Evolutionary conservation across 2,888 invertebrate genomes (phyloP), one percentile per base, ranked within the genome.

Genomic region (Trissoscelio sp.): DNA sequence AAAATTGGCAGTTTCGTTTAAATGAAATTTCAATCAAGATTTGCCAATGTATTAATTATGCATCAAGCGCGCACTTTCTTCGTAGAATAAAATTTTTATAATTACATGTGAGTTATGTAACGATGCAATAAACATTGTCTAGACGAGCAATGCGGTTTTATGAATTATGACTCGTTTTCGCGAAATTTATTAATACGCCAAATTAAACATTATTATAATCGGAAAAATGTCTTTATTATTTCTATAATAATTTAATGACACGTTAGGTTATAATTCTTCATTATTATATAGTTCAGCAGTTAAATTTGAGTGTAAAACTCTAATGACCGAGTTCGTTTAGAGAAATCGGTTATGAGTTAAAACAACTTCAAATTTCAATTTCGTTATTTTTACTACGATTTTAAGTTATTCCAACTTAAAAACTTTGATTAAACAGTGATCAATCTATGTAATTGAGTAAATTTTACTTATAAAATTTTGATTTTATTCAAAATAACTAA

Each of bases 1-100:
- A 9, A 58, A 64, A 78, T 48, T 64, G 24, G 22, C 48, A 48
- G 28, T 77, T 53, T 57, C 53, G 31, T 14, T 44, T 28, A 58
- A 75, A 48, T 9, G 14, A 55, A 44, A 39, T 69, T 67, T 42
- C 66, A 37, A 57, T 39, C 42, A 18, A 24, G 34, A 64, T 64
- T 53, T 34, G 7, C 39, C 58, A 39, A 72, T 72, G 22, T 58
- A 37, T 70, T 58, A 55, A 18, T 16, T 18, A 44, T 57, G 22
- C 46, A 44, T 14, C 31, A 14, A 9, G 34, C 18, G 18, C 42
- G 6, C 0, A 44, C 55, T 55, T 55, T 69, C 66, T 39, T 67
- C 18, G 18, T 16, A 18, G 18, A 67, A 55, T 44, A 18, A 55
- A 64, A 34, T 16, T 31, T 51, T 51, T 18, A n/a, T 51, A 37